Base-by-base conservation (phyloP, 2,113 vertebrate species). In the Bolborhynchus lineola region DNA sequence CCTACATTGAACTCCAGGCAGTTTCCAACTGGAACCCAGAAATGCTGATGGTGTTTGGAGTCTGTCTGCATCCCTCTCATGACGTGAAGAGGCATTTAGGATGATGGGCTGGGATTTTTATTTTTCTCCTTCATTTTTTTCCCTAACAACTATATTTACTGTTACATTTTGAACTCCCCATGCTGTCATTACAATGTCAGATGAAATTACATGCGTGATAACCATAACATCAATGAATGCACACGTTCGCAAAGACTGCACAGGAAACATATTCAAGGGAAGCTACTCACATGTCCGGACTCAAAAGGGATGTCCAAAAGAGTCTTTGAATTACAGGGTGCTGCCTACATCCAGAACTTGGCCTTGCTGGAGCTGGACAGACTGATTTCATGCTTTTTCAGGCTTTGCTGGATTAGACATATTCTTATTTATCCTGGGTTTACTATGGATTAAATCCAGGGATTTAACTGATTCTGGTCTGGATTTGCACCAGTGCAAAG, bases 21-120 rank as follows among this genome's bases (percentile, higher is more conserved):
- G 71, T 49, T 95, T 96, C 96, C 96, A 96, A 26, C 37, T 95
- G 88, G 94, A 92, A 88, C 82, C 87, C 87, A 85, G 87, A 95
- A 96, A 59, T 86, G 93, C 93, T 92, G 82, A 93, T 94, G 93
- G 82, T 93, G 90, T 96, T 95, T 94, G 91, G 89, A 92, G 71
- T 60, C 76, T 68, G 79, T 88, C 94, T 93, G 68, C 68, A 80
- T 70, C 88, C 60, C 53, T 93, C 80, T 95, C 83, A 76, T 93
- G 92, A 96, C 28, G 37, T 92, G 88, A 86, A 53, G 68, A 86
- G 64, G 44, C 87, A 86, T 68, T 88, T 28, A n/a, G 86, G 72
- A 94, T 42, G 82, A 92, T 63, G 83, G 86, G 90, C 87, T 77
- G 31, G 67, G 83, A 75, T 63, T 75, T 19, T 65, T 77, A 29